These are phyloP conservation scores for Orius insidiosus DNA, from an alignment of 1,140 invertebrate species.

Conservation along the genomic window DNA sequence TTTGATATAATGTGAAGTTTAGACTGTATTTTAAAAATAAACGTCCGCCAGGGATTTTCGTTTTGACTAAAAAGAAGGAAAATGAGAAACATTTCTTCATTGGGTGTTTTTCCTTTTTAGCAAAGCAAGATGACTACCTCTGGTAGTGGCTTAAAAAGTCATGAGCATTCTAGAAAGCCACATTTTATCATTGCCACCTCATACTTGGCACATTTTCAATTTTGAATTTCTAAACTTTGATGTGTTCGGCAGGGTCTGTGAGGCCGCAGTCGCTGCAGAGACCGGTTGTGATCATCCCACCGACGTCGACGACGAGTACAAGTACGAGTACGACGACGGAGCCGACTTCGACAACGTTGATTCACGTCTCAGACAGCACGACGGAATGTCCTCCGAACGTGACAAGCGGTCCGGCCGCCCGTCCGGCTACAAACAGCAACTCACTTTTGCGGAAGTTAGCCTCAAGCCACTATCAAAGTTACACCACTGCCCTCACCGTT, in stretches of 20 bases:
- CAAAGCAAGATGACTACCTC: no score
- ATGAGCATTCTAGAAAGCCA: no score
- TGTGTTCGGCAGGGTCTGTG: slow-evolving; percentile 37
- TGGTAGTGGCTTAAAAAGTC: no score
- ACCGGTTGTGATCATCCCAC: slow-evolving; percentile 29
- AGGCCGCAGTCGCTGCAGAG: slow-evolving; percentile 46
- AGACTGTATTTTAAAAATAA: no score
- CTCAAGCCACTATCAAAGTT: slow-evolving; percentile 64
- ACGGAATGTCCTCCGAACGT: slow-evolving; percentile 50
- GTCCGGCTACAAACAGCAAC: slow-evolving; percentile 32
- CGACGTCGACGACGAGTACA: slow-evolving; percentile 26
- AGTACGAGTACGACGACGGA: slow-evolving; percentile 27
- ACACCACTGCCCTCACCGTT: slow-evolving; percentile 77
- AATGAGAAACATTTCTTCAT: no score
- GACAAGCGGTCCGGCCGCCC: slow-evolving; percentile 24
- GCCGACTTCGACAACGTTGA: slow-evolving; percentile 22
- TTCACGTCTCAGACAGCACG: slow-evolving; percentile 28
- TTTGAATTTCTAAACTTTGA: no score
- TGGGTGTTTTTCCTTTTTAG: no score
- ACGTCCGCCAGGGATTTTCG: no score
- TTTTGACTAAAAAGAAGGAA: no score
- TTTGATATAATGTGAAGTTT: no score
- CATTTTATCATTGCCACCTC: no score
- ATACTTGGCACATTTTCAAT: no score
- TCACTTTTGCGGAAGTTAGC: slow-evolving; percentile 53